A percentile compares a stretch with the other conserved stretches of the same genome.
Conservation (phyloP, 2,888 invertebrate species). For the Unio pictorum region DNA sequence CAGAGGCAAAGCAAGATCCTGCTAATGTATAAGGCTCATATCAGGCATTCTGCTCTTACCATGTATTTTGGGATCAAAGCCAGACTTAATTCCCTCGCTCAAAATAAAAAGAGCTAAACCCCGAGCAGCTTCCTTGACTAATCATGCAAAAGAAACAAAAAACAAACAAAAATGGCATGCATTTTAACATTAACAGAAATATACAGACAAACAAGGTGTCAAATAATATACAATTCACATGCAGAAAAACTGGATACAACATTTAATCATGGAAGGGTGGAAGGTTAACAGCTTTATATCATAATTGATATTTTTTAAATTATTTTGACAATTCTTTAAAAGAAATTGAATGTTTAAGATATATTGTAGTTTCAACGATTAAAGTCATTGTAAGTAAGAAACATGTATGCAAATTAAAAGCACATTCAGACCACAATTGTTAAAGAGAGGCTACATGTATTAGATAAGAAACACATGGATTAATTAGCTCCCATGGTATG, state of each 20-base stretch:
- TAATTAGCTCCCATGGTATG: too few species aligned
- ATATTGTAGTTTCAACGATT: neutral
- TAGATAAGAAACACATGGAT: too few species aligned
- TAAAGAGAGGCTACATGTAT: too few species aligned
- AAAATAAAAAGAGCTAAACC: constrained; percentile 61
- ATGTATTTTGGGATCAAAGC: constrained; percentile 57
- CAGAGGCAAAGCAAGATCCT: too few species aligned
- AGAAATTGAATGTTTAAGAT: neutral
- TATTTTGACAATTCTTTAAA: neutral
- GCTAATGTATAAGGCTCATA: too few species aligned
- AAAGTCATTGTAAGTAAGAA: neutral
- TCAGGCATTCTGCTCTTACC: constrained; percentile 49
- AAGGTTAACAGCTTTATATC: too few species aligned
- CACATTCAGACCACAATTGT: too few species aligned
- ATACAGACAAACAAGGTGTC: constrained; percentile 14
- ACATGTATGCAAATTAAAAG: too few species aligned
- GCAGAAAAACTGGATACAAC: constrained; percentile 3
- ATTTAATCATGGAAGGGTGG: neutral
- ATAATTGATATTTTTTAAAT: neutral
- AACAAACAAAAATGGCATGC: constrained; percentile 8
- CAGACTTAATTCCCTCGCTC: constrained; percentile 57
- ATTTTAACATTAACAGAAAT: neutral
- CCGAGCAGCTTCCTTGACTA: constrained; percentile 58
- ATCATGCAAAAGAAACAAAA: constrained; percentile 30
- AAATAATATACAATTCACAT: constrained; percentile 5